Percentiles rank a stretch among this genome's conserved stretches.
phyloP scores from a whole-genome alignment of 1,140 invertebrate genomes.

The Phymorhynchus buccinoides region DNA sequence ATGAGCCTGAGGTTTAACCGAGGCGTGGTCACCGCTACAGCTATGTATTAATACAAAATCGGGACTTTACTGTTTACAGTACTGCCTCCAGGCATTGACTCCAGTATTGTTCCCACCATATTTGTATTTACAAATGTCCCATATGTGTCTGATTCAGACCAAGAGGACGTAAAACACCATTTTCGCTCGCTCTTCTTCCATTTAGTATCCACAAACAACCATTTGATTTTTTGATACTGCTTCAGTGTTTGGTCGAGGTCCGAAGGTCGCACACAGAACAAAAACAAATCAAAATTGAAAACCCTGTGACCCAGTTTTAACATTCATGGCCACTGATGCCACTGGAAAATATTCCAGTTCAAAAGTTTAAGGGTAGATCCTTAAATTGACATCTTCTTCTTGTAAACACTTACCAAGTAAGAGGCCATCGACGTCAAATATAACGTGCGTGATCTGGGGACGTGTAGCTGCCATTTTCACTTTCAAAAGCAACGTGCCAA shows the following conservation, averaged over 20 bases:
- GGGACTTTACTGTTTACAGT: too few species aligned
- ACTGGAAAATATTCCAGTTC: not conserved
- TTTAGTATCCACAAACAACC: too few species aligned
- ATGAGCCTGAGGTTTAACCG: too few species aligned
- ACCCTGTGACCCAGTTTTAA: too few species aligned
- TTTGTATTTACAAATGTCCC: too few species aligned
- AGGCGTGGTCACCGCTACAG: too few species aligned
- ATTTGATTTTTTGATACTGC: not conserved
- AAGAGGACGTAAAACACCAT: too few species aligned
- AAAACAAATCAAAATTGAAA: not conserved
- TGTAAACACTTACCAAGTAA: constrained; percentile 54
- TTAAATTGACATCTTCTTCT: not conserved
- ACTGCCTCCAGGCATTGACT: too few species aligned
- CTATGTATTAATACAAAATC: too few species aligned
- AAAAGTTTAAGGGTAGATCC: not conserved
- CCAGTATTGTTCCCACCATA: too few species aligned
- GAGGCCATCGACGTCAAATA: constrained; percentile 70
- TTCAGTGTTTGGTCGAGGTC: not conserved
- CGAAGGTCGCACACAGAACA: not conserved
- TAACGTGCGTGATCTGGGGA: constrained; percentile 62
- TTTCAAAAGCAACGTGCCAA: not conserved
- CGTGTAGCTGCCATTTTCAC: constrained; percentile 38
- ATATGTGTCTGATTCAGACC: too few species aligned
- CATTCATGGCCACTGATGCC: not conserved
- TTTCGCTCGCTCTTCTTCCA: too few species aligned